Percentiles rank a stretch among this genome's conserved stretches.
Conservation (phyloP, 2,797 vertebrate genomes). For the Poliocrania exsul region DNA sequence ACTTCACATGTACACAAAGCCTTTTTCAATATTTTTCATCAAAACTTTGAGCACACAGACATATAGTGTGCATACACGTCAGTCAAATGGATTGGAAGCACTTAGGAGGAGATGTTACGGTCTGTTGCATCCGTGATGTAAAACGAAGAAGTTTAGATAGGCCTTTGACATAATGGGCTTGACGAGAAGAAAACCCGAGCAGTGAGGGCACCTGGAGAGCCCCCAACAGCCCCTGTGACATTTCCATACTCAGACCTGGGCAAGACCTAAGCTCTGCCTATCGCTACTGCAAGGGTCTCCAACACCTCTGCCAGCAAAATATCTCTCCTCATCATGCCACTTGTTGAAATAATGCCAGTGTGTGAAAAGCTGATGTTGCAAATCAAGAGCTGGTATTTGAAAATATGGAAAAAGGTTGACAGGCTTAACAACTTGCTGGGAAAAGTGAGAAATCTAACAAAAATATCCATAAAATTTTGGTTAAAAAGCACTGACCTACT, state of each 20-base stretch:
- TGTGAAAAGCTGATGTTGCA: background rate
- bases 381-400: background rate
- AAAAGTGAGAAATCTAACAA: background rate
- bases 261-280: background rate
- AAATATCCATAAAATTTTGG: background rate
- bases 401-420: background rate
- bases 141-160: background rate
- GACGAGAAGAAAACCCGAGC: background rate
- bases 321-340: rapidly evolving
- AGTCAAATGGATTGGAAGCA: constrained; percentile 4
- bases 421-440: background rate
- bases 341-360: background rate
- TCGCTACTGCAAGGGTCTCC: rapidly evolving
- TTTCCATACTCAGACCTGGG: background rate
- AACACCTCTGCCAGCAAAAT: background rate
- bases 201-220: background rate
- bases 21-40: background rate
- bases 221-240: background rate
- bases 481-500: background rate
- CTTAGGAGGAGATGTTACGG: background rate
- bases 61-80: background rate
- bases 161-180: constrained; percentile 21
- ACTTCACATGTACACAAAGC: background rate
- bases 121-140: background rate
- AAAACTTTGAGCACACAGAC: background rate